A percentile compares a stretch with the other conserved stretches of the same genome.
Conservation (phyloP, 2,888 invertebrate species). For the Smittia sp. region DNA sequence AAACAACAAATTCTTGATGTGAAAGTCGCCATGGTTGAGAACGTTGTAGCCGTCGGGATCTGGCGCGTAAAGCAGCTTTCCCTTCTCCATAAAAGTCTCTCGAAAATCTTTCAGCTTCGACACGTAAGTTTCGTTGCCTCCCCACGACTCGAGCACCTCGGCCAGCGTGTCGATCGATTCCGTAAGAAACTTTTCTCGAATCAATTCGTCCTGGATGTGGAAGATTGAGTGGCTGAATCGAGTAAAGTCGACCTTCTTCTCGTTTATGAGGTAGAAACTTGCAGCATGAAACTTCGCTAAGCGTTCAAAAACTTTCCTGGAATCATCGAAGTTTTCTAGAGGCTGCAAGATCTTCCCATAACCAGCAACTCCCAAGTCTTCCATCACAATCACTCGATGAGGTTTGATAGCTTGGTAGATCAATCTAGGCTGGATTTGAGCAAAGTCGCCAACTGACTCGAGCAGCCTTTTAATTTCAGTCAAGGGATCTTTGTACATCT, state of each 20-base stretch:
- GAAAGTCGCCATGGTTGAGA: slow-evolving; percentile 19
- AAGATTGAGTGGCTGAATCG: neutral
- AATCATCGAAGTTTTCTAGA: neutral
- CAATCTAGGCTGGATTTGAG: neutral
- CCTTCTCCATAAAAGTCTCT: neutral
- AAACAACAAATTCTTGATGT: slow-evolving; percentile 12
- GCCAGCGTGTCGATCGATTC: neutral
- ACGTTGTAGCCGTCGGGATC: neutral
- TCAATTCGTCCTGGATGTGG: neutral
- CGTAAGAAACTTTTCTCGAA: neutral
- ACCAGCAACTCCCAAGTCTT: neutral
- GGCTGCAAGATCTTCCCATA: neutral
- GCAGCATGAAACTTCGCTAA: slow-evolving; percentile 24
- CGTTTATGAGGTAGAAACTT: neutral
- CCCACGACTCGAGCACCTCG: neutral
- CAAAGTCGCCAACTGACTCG: neutral
- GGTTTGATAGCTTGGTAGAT: slow-evolving; percentile 13
- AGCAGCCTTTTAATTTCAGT: neutral
- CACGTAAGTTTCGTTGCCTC: neutral
- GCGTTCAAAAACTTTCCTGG: neutral
- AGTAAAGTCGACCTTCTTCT: neutral
- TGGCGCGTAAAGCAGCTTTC: neutral
- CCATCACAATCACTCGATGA: slow-evolving; percentile 12
- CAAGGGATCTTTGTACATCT: neutral
- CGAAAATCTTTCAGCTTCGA: neutral